These are phyloP conservation scores for Clarias laeviceps DNA, from an alignment of 2,797 vertebrate genomes.

Conservation along the genomic window DNA sequence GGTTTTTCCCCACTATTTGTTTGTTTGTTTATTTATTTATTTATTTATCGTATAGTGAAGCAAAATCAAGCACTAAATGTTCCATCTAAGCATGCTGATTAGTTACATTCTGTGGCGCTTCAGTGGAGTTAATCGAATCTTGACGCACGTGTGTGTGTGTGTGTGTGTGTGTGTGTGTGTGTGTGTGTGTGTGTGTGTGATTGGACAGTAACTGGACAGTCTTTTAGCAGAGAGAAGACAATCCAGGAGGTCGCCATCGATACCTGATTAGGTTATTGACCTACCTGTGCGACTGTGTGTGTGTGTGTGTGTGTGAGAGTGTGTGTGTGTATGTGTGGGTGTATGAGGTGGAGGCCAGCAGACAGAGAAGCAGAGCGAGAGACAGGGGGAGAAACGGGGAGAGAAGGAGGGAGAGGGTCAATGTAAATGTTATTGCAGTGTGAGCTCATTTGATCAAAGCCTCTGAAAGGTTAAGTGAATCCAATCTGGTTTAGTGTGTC, in stretches of 20 bases:
- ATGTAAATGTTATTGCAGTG: conserved; percentile 87
- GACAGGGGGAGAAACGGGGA: conserved; percentile 42
- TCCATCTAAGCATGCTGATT: too few species aligned
- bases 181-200: conserved; percentile 44
- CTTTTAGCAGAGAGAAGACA: conserved; percentile 53
- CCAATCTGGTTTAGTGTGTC: conserved; percentile 87
- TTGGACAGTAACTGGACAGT: conserved; percentile 53
- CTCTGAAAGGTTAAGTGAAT: conserved; percentile 87
- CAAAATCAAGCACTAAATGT: neutral
- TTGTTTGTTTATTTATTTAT: conserved; percentile 57
- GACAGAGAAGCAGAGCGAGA: conserved; percentile 53
- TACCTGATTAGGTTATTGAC: conserved; percentile 84
- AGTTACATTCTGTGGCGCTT: too few species aligned
- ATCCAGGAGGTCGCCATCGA: conserved; percentile 72
- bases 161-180: conserved; percentile 16
- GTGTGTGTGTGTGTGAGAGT: conserved; percentile 52
- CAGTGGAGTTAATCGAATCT: neutral
- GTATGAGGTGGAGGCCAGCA: conserved; percentile 50
- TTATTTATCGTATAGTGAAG: neutral
- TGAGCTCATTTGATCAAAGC: conserved; percentile 87
- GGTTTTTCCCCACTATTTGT: conserved; percentile 31
- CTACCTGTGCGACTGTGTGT: conserved; percentile 59
- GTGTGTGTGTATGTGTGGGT: conserved; percentile 31
- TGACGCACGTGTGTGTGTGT: too few species aligned
- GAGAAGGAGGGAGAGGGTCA: conserved; percentile 70